These are phyloP conservation scores for Orbicella faveolata DNA, from an alignment of 64 coral and sea anemone species.

Conservation along the genomic window DNA sequence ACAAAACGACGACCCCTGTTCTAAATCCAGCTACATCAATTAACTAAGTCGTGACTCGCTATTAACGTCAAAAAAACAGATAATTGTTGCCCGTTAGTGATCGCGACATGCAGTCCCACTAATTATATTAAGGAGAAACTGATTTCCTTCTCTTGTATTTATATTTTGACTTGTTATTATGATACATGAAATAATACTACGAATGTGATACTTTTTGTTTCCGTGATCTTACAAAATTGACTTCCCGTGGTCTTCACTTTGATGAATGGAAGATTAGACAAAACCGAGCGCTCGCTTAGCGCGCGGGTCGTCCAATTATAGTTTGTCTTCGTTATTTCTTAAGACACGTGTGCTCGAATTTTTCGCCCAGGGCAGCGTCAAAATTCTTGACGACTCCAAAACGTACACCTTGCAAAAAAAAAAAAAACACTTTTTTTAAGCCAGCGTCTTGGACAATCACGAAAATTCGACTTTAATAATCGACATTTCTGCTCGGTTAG, in stretches of 20 bases:
- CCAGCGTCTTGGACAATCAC: not conserved
- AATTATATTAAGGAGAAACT: conserved; percentile 36
- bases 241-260: conserved; percentile 36
- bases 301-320: conserved; percentile 17
- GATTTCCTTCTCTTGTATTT: conserved; percentile 16
- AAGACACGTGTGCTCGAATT: conserved; percentile 20
- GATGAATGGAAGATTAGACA: conserved; percentile 27
- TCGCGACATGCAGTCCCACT: conserved; percentile 25
- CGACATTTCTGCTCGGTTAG: not conserved
- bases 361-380: not conserved
- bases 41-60: not conserved
- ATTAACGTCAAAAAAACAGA: not conserved
- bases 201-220: conserved; percentile 55
- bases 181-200: conserved; percentile 53
- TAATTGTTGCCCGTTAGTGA: conserved; percentile 17
- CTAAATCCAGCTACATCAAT: not conserved
- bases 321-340: conserved; percentile 16
- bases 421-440: not conserved
- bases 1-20: not conserved
- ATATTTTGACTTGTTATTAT: conserved; percentile 50
- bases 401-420: not conserved
- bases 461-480: not conserved
- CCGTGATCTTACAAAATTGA: conserved; percentile 40
- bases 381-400: not conserved
- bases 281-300: not conserved